phyloP scores from a whole-genome alignment of 2,888 invertebrate genomes.

The Dicycla oo region DNA sequence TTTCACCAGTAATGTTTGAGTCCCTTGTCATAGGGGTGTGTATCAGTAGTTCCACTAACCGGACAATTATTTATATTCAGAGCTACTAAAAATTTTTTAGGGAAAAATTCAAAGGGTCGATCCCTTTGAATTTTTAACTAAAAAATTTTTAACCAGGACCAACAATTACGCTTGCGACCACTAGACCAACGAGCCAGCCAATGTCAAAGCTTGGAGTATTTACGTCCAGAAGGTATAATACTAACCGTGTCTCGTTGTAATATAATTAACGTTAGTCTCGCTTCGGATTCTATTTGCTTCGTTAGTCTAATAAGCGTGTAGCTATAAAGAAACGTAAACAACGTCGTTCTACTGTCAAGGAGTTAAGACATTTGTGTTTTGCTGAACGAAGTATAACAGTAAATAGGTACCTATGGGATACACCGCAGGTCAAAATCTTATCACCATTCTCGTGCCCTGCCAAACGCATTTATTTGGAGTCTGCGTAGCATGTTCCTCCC shows the following conservation, averaged over 20 bases:
- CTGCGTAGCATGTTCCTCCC: too few species aligned
- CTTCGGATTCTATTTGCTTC: conserved; percentile 45
- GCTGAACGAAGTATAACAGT: neutral
- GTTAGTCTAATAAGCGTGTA: conserved; percentile 27
- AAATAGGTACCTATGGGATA: too few species aligned
- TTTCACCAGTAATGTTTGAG: too few species aligned
- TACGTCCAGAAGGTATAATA: neutral
- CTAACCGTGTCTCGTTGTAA: conserved; percentile 10
- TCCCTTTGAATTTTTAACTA: too few species aligned
- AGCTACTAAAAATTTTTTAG: neutral
- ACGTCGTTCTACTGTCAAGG: conserved; percentile 1
- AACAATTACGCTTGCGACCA: neutral
- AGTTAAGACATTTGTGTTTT: neutral
- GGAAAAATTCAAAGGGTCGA: too few species aligned
- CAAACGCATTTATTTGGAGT: too few species aligned
- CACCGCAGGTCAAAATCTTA: too few species aligned
- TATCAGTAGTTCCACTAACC: too few species aligned
- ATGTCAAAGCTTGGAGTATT: neutral
- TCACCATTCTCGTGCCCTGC: too few species aligned
- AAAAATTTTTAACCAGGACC: too few species aligned
- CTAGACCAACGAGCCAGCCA: neutral
- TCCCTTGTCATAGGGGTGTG: too few species aligned
- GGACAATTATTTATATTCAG: too few species aligned
- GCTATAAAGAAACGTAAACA: conserved; percentile 22
- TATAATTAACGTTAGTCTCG: conserved; percentile 38